phyloP scores from a whole-genome alignment of 1,140 invertebrate genomes.

The Dolichoris vasculosae region DNA sequence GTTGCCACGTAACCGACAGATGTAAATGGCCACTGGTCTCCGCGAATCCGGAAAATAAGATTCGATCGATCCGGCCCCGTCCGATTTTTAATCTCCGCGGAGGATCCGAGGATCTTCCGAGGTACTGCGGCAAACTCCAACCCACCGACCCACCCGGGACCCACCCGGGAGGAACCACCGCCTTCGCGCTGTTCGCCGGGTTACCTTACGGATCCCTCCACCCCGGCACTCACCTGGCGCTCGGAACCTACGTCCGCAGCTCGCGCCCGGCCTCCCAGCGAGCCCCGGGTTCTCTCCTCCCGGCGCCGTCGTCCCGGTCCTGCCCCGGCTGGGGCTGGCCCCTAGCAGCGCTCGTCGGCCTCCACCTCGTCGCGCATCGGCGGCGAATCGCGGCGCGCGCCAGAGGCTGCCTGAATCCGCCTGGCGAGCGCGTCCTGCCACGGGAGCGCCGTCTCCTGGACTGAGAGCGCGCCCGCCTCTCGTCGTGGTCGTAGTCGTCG shows the following conservation, averaged over 20 bases:
- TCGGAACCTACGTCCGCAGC: background rate
- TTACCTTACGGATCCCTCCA: no score
- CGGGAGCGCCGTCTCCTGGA: conserved; percentile 72
- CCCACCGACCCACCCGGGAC: background rate
- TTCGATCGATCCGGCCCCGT: background rate
- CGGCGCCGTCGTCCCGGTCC: background rate
- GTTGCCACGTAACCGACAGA: background rate
- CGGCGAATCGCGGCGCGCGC: background rate
- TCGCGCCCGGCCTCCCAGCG: conserved; percentile 15
- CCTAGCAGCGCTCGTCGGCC: background rate
- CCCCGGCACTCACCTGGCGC: background rate
- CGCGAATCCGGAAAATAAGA: no score
- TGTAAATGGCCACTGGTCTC: background rate
- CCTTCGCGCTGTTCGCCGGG: no score
- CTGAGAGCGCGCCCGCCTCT: conserved; percentile 65
- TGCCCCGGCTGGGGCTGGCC: conserved; percentile 3
- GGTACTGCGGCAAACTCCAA: background rate
- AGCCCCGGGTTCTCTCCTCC: background rate
- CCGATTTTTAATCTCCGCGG: no score
- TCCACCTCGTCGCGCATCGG: conserved; percentile 14
- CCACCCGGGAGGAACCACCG: background rate
- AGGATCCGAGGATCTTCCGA: background rate
- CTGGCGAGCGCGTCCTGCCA: conserved; percentile 64
- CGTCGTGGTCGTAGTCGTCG: conserved; percentile 48
- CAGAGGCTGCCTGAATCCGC: background rate